Conservation (phyloP, 2,797 vertebrate species). For the Limosa lapponica region DNA sequence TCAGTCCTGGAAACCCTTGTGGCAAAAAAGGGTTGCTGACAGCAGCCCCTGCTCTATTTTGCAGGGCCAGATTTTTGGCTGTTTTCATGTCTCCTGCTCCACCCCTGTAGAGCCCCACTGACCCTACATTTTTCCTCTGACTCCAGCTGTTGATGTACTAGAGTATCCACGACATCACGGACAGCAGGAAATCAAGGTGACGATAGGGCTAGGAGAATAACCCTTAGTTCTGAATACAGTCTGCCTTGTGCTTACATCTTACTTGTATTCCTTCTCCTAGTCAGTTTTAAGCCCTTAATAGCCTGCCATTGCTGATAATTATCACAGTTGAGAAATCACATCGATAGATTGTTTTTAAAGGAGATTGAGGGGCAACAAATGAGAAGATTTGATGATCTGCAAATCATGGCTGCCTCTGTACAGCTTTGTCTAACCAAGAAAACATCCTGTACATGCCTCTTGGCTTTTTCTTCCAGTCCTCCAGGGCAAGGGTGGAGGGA, state of each 20-base stretch:
- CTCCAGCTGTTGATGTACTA: not conserved
- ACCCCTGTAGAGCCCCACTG: not conserved
- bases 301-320: slow-evolving; percentile 29
- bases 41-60: not conserved
- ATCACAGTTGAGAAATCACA: slow-evolving; percentile 4
- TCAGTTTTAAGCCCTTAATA: slow-evolving; percentile 1
- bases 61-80: not conserved
- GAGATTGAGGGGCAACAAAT: not conserved
- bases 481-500: too few relatives aligned
- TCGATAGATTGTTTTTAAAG: not conserved
- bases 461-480: not conserved
- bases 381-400: not conserved
- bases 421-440: not conserved
- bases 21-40: not conserved
- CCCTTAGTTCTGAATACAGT: not conserved
- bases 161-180: not conserved
- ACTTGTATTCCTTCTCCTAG: not conserved
- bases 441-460: not conserved
- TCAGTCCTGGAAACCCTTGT: not conserved
- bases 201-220: not conserved
- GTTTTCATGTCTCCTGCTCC: not conserved
- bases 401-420: not conserved
- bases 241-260: not conserved
- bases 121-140: not conserved
- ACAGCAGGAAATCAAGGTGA: not conserved